phyloP scores from a whole-genome alignment of 2,888 invertebrate species.

The Strigamia transsilvanica region DNA sequence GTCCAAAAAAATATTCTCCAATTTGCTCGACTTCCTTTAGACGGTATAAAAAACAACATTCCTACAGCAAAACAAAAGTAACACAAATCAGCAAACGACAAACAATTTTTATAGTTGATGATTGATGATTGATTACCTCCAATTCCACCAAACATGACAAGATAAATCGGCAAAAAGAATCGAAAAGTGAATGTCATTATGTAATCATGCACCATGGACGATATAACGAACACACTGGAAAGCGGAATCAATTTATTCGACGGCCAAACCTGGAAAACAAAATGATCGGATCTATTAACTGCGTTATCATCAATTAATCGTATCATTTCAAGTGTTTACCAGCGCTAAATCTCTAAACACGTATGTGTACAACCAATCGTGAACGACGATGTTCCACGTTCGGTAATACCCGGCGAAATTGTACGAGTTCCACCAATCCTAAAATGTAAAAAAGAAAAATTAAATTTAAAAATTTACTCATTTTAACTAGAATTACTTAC shows the following conservation, averaged over 20 bases:
- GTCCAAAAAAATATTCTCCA: slow-evolving; percentile 89
- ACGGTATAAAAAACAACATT: slow-evolving; percentile 66
- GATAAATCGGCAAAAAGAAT: slow-evolving; percentile 70
- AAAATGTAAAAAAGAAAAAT: slow-evolving; percentile 57
- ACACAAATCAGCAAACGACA: slow-evolving; percentile 15
- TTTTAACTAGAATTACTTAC: slow-evolving; percentile 62
- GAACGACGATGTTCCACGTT: slow-evolving; percentile 95
- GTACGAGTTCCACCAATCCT: slow-evolving; percentile 95
- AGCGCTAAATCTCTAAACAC: slow-evolving; percentile 76
- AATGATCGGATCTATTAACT: neutral
- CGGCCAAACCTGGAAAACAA: slow-evolving; percentile 61
- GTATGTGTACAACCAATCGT: slow-evolving; percentile 92
- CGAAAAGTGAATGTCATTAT: slow-evolving; percentile 79
- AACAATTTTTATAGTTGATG: slow-evolving; percentile 30
- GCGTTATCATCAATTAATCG: slow-evolving; percentile 57
- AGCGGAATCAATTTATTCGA: neutral
- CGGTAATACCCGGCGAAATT: slow-evolving; percentile 85
- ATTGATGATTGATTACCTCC: slow-evolving; percentile 31
- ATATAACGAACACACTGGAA: slow-evolving; percentile 1
- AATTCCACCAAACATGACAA: slow-evolving; percentile 64
- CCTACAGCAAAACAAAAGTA: slow-evolving; percentile 57
- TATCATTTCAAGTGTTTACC: slow-evolving; percentile 63
- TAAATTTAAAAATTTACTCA: neutral
- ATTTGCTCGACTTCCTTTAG: slow-evolving; percentile 65
- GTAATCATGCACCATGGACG: slow-evolving; percentile 83